A percentile compares a stretch with the other conserved stretches of the same genome.
Conservation (phyloP, 2,797 vertebrate species). For the Pipistrellus pipistrellus region DNA sequence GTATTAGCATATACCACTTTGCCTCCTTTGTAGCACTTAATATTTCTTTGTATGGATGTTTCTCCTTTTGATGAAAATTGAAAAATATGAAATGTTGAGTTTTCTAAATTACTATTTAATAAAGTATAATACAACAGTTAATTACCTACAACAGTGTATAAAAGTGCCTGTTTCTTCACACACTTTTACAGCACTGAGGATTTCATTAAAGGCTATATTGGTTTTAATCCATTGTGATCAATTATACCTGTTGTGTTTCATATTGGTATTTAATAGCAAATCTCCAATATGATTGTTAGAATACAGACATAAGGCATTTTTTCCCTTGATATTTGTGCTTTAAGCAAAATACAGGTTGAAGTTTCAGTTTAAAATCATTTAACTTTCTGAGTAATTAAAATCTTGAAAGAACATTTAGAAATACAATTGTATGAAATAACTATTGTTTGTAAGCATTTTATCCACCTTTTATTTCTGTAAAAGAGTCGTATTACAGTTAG, state of each 20-base stretch:
- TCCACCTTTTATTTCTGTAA: constrained; percentile 61
- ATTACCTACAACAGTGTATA: neutral
- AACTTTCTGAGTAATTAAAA: constrained; percentile 49
- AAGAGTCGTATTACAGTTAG: constrained; percentile 68
- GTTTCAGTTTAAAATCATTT: constrained; percentile 60
- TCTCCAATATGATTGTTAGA: constrained; percentile 33
- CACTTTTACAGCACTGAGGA: neutral
- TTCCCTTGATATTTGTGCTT: constrained; percentile 12
- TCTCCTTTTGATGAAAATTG: constrained; percentile 21
- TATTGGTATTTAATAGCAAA: constrained; percentile 45
- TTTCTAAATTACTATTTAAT: neutral
- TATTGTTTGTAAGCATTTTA: constrained; percentile 72
- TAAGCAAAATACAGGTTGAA: constrained; percentile 44
- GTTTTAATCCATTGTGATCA: constrained; percentile 12
- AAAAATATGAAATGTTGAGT: constrained; percentile 25
- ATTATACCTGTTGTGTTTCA: neutral
- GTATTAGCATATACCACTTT: constrained; percentile 1
- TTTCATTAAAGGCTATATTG: constrained; percentile 49
- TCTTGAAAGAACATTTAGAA: constrained; percentile 62
- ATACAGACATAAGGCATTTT: neutral
- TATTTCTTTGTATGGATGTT: constrained; percentile 40
- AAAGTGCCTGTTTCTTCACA: neutral
- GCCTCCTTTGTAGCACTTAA: neutral
- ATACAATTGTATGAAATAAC: constrained; percentile 58
- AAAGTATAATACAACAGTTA: neutral